Base-by-base conservation (phyloP, 2,888 invertebrate genomes). In the Cenopis cana region DNA sequence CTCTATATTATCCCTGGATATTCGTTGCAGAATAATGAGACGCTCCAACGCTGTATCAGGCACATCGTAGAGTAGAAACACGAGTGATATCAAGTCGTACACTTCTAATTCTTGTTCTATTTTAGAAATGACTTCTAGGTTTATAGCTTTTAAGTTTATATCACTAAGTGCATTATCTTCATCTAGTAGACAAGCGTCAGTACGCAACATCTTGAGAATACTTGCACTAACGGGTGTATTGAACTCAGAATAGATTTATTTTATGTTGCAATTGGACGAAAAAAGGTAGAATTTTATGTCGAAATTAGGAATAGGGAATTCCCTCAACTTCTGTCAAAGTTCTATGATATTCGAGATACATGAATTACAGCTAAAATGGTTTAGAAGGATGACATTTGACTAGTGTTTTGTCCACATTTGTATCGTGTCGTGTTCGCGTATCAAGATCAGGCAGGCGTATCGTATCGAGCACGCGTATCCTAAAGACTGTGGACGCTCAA, bases 21-120 rank as follows among this genome's bases (percentile, higher is more conserved):
- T 81, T 60, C 87, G 79, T 77, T 92, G 89, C 72, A 85, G 88
- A 3, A 92, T 83, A 46, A 83, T 81, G 8, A 93, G 81, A 11
- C 89, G 82, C 75, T 92, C 87, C 56, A 93, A 77, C 4, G 93
- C 93, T 2, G 90, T 91, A 72, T 89, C 87, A 0, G 93, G 89
- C 12, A 86, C 80, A 55, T 92, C 89, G 69, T 93, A 93, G 2
- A 93, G 75, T 8, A 93, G 82, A 76, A 93, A 93, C 24, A 93
- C 92, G 18, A 93, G 76, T 2, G 93, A 92, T 49, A 85, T 84
- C 75, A 91, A 79, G 73, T 93, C 93, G 72, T 87, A 85, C 0
- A 87, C 77, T 68, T 88, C 84, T 38, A 93, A 75, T 73, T 92
- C 90, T 70, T 87, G 89, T 80, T 93, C 89, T 57, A 93, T 84